These are phyloP conservation scores for Okamejei kenojei DNA, from an alignment of 2,797 vertebrate genomes.

Conservation along the genomic window DNA sequence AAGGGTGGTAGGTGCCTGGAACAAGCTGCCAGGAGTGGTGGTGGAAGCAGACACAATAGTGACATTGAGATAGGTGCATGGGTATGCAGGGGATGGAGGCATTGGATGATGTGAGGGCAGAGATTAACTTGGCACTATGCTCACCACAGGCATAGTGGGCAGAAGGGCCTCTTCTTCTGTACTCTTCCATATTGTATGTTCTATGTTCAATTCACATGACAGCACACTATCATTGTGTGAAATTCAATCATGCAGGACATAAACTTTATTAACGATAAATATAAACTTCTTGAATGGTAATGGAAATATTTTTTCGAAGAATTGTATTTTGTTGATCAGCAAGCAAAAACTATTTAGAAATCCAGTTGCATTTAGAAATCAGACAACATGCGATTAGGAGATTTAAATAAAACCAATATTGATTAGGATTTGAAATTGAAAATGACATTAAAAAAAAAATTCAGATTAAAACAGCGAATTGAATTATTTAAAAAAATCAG, in stretches of 20 bases:
- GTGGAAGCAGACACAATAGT: not conserved
- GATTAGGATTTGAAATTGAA: not conserved
- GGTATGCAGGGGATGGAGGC: too few species aligned
- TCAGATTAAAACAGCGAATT: not conserved
- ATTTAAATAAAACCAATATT: not conserved
- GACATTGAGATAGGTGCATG: too few species aligned
- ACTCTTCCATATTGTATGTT: not conserved
- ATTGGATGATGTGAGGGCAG: too few species aligned
- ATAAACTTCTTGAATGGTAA: not conserved
- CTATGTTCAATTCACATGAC: not conserved
- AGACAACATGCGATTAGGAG: not conserved
- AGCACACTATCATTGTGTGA: not conserved
- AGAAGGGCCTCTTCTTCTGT: too few species aligned
- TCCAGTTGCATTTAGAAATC: not conserved
- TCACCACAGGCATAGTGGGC: too few species aligned
- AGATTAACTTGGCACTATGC: too few species aligned
- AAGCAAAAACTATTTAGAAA: not conserved
- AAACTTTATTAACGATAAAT: not conserved
- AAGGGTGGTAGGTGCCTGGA: too few species aligned
- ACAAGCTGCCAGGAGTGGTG: too few species aligned
- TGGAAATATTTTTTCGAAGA: not conserved
- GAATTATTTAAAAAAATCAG: not conserved
- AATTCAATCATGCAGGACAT: not conserved
- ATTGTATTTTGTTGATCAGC: not conserved
- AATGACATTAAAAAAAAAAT: not conserved